phyloP scores from a whole-genome alignment of 2,888 invertebrate genomes.

The Drosophila formosana region DNA sequence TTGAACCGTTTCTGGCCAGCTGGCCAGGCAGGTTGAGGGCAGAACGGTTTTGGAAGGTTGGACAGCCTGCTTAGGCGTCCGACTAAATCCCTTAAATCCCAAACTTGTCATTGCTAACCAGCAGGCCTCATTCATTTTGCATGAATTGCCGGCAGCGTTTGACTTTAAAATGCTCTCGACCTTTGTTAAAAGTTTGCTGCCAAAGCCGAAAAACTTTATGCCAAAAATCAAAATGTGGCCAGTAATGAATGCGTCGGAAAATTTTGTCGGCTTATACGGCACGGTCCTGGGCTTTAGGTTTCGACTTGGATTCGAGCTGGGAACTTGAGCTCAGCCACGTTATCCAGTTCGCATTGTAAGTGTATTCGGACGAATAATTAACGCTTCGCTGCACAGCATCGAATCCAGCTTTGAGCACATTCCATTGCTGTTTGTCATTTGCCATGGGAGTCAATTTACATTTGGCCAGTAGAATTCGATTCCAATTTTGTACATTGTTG shows the following conservation, averaged over 20 bases:
- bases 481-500: slow-evolving; percentile 35
- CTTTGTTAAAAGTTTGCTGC: slow-evolving; percentile 71
- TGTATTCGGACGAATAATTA: slow-evolving; percentile 64
- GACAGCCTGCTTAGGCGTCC: slow-evolving; percentile 32
- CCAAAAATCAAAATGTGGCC: slow-evolving; percentile 71
- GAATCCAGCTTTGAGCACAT: slow-evolving; percentile 33
- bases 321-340: neutral
- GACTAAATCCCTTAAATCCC: slow-evolving; percentile 66
- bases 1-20: slow-evolving; percentile 39
- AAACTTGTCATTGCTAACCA: slow-evolving; percentile 61
- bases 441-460: slow-evolving; percentile 65
- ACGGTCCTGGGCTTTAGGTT: slow-evolving; percentile 1
- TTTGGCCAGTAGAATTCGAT: slow-evolving; percentile 56
- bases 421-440: slow-evolving; percentile 55
- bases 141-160: slow-evolving; percentile 69
- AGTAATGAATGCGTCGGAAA: slow-evolving; percentile 68
- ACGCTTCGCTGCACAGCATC: slow-evolving; percentile 66
- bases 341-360: neutral
- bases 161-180: slow-evolving; percentile 74
- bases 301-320: neutral
- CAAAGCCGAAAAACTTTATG: slow-evolving; percentile 53
- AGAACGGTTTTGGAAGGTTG: neutral
- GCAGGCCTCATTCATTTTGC: slow-evolving; percentile 69
- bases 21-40: slow-evolving; percentile 3
- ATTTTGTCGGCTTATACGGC: slow-evolving; percentile 35